Evolutionary conservation across 2,113 vertebrate species (phyloP).

Genomic region (Petrocephalus zakoni): DNA sequence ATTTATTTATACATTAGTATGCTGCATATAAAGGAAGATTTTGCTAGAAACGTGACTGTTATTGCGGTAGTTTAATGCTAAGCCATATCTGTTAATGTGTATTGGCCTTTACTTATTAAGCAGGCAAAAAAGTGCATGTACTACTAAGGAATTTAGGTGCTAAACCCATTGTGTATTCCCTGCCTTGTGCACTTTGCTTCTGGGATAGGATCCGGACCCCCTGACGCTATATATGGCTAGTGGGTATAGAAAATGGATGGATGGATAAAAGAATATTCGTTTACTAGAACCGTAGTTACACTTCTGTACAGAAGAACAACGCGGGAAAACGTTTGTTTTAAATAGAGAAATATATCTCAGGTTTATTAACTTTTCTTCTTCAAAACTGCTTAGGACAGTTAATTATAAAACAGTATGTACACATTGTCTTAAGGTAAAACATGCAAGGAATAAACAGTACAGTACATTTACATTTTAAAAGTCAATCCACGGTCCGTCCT

Average conservation of each 20-base stretch:
- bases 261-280: background rate
- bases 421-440: conserved; percentile 48
- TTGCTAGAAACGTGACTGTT: background rate
- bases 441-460: conserved; percentile 33
- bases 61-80: background rate
- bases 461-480: conserved; percentile 35
- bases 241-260: background rate
- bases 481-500: background rate
- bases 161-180: background rate
- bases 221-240: background rate
- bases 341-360: conserved; percentile 58
- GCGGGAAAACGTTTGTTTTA: conserved; percentile 26
- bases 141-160: background rate
- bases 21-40: background rate
- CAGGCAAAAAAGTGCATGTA: background rate
- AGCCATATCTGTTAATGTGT: background rate
- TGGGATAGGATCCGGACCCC: background rate
- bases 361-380: conserved; percentile 49
- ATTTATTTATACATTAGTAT: background rate
- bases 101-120: conserved; percentile 3
- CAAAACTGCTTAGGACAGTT: conserved; percentile 38
- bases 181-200: background rate
- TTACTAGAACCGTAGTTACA: background rate
- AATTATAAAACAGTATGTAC: conserved; percentile 54
- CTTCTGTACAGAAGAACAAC: background rate